These are phyloP conservation scores for Lepus oiostolus DNA, from an alignment of 2,797 vertebrate species.

Conservation along the genomic window DNA sequence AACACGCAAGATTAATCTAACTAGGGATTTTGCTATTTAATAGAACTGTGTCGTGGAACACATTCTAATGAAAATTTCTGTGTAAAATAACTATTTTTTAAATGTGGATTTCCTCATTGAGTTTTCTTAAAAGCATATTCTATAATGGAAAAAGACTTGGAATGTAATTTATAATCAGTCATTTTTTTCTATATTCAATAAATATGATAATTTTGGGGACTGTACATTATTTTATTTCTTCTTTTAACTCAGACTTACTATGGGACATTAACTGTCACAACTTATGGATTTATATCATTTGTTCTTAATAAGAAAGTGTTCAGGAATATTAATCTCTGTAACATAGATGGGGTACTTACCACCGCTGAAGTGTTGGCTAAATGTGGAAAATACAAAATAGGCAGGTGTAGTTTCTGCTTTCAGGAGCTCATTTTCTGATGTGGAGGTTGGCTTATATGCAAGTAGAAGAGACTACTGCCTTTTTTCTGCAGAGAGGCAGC, in stretches of 20 bases:
- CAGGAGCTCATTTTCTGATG: neutral
- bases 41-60: neutral
- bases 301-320: slow-evolving; percentile 32
- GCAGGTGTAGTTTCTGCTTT: neutral
- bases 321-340: neutral
- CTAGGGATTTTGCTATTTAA: neutral
- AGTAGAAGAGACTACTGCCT: neutral
- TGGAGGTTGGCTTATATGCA: neutral
- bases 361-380: neutral
- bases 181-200: slow-evolving; percentile 45
- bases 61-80: slow-evolving; percentile 1
- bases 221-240: neutral
- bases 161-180: neutral
- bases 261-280: neutral
- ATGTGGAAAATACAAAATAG: neutral
- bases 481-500: neutral
- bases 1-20: slow-evolving; percentile 10
- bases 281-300: neutral
- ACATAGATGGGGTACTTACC: neutral
- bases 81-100: slow-evolving; percentile 12
- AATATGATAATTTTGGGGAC: neutral
- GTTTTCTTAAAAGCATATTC: slow-evolving; percentile 47
- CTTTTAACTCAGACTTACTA: slow-evolving; percentile 38
- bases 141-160: slow-evolving; percentile 1
- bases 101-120: neutral